Percentiles rank a stretch among this genome's conserved stretches.
These are phyloP conservation scores for Icerya purchasi DNA, from an alignment of 2,888 invertebrate genomes.

Conservation along the genomic window DNA sequence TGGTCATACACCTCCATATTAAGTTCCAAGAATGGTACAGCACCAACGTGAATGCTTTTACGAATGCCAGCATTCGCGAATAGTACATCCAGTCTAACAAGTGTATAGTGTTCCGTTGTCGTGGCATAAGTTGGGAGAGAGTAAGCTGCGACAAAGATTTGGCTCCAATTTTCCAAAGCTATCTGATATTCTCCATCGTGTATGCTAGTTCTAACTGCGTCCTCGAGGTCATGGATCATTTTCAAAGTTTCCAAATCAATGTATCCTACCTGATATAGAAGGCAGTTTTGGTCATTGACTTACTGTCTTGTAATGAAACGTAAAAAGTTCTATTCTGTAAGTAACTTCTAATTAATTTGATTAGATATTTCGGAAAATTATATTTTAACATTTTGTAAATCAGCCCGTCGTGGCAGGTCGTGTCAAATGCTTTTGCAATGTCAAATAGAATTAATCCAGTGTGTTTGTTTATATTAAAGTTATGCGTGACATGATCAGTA, in stretches of 20 bases:
- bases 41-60: conserved; percentile 64
- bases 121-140: conserved; percentile 30
- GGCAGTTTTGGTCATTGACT: no score
- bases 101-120: conserved; percentile 27
- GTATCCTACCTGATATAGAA: conserved; percentile 50
- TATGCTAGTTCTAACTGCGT: conserved; percentile 36
- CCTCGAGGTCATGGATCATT: conserved; percentile 38
- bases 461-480: no score
- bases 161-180: conserved; percentile 50
- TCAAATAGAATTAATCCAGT: no score
- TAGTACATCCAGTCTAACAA: conserved; percentile 17
- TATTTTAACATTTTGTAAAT: no score
- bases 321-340: no score
- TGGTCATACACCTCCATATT: conserved; percentile 41
- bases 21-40: conserved; percentile 44
- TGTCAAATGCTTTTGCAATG: no score
- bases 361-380: no score
- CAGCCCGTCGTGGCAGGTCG: conserved; percentile 50
- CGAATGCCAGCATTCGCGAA: conserved; percentile 15
- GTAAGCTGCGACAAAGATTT: conserved; percentile 38
- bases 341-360: no score
- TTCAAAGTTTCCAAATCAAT: conserved; percentile 31
- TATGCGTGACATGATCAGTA: no score
- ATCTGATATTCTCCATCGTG: conserved; percentile 37
- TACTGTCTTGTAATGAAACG: no score